A percentile compares a stretch with the other conserved stretches of the same genome.
Evolutionary conservation across 2,888 invertebrate genomes (phyloP).

Genomic region (Apotomis betuletana): DNA sequence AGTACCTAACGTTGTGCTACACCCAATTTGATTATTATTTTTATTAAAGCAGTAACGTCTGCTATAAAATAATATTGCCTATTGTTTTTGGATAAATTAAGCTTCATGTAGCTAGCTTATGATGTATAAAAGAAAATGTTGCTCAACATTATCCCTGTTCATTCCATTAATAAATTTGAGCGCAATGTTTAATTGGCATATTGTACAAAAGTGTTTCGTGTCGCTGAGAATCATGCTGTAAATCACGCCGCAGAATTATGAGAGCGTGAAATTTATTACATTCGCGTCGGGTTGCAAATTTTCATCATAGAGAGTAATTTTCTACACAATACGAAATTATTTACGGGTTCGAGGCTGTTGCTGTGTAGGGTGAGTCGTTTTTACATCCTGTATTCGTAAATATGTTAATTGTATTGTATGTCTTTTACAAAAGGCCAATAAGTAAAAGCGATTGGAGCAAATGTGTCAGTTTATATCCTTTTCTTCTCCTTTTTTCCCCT

Average conservation of each 20-base stretch:
- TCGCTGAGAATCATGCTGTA: constrained; percentile 67
- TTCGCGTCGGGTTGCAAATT: constrained; percentile 75
- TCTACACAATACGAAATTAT: constrained; percentile 41
- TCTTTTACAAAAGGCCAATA: background rate
- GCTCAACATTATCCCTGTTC: constrained; percentile 26
- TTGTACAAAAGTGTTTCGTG: constrained; percentile 63
- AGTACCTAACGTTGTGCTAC: too few relatives aligned
- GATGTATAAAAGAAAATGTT: background rate
- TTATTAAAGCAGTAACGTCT: too few relatives aligned
- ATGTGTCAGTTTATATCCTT: too few relatives aligned
- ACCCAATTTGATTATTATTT: too few relatives aligned
- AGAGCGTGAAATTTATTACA: constrained; percentile 77
- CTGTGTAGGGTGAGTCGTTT: constrained; percentile 15
- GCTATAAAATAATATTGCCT: too few relatives aligned
- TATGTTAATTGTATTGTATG: constrained; percentile 3
- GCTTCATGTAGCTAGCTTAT: too few relatives aligned
- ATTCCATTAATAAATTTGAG: constrained; percentile 50
- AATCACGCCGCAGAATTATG: constrained; percentile 76
- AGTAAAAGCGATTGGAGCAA: too few relatives aligned
- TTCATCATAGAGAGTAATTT: constrained; percentile 60
- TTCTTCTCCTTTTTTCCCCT: too few relatives aligned
- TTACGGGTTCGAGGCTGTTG: constrained; percentile 35
- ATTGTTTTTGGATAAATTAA: too few relatives aligned
- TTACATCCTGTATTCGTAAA: constrained; percentile 23
- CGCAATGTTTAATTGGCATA: constrained; percentile 64